Evolutionary conservation across 2,888 invertebrate genomes (phyloP).

Genomic region (Drosophila multiciliata): DNA sequence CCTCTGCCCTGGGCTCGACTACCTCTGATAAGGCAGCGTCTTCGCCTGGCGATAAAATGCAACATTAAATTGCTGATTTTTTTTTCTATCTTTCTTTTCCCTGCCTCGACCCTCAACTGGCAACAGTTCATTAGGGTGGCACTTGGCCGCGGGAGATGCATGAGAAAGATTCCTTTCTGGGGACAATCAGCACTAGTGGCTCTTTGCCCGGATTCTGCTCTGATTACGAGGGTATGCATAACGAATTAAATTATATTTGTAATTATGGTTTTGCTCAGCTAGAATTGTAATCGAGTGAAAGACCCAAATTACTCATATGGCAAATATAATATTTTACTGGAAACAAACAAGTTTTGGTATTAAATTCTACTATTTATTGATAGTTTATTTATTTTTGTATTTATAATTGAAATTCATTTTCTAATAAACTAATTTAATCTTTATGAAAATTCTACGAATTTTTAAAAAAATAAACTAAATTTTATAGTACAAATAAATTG

Average conservation of each 20-base stretch:
- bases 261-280: slow-evolving; percentile 20
- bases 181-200: slow-evolving; percentile 54
- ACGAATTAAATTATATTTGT: slow-evolving; percentile 33
- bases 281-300: slow-evolving; percentile 10
- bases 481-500: background rate
- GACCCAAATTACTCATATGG: slow-evolving; percentile 15
- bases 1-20: slow-evolving; percentile 36
- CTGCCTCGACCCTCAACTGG: slow-evolving; percentile 39
- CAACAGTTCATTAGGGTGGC: slow-evolving; percentile 73
- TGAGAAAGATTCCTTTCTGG: slow-evolving; percentile 26
- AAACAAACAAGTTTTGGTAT: background rate
- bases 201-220: slow-evolving; percentile 18
- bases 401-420: background rate
- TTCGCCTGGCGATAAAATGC: slow-evolving; percentile 81
- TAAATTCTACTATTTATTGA: background rate
- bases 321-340: background rate
- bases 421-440: background rate
- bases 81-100: slow-evolving; percentile 17
- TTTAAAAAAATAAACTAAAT: background rate
- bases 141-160: slow-evolving; percentile 39
- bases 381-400: background rate
- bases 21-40: slow-evolving; percentile 63
- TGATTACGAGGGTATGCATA: slow-evolving; percentile 35
- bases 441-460: background rate
- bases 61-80: slow-evolving; percentile 83